phyloP scores from a whole-genome alignment of 2,888 invertebrate genomes.

The Keiferia lycopersicella region DNA sequence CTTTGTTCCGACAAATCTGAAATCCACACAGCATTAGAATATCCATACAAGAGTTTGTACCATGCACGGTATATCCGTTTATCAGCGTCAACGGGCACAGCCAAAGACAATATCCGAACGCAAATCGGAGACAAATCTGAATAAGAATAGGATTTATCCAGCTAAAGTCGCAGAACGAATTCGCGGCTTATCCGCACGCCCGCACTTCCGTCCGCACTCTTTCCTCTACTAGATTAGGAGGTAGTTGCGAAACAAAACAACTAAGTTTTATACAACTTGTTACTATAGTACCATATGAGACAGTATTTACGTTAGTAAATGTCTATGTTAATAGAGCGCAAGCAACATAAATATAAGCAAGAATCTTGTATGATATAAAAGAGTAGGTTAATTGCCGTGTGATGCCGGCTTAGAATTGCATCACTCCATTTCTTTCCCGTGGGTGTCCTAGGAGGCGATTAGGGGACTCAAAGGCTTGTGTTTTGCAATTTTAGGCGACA shows the following conservation, averaged over 20 bases:
- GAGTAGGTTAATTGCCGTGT: too few relatives aligned
- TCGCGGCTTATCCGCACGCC: slow-evolving; percentile 20
- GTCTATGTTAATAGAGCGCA: too few relatives aligned
- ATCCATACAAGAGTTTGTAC: background rate
- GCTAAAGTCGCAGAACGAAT: slow-evolving; percentile 3
- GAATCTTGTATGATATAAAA: too few relatives aligned
- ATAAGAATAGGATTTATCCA: slow-evolving; percentile 9
- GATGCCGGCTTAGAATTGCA: background rate
- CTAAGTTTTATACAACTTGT: background rate
- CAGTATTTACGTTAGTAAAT: too few relatives aligned
- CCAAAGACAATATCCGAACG: background rate
- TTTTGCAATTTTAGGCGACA: too few relatives aligned
- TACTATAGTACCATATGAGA: too few relatives aligned
- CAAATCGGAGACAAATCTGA: slow-evolving; percentile 7
- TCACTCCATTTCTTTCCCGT: background rate
- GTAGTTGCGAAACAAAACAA: background rate
- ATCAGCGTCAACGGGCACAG: slow-evolving; percentile 3
- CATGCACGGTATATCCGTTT: background rate
- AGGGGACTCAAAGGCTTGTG: too few relatives aligned
- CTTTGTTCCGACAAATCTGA: too few relatives aligned
- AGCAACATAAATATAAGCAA: too few relatives aligned
- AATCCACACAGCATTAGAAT: background rate
- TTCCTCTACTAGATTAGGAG: background rate
- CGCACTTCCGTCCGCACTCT: slow-evolving; percentile 1
- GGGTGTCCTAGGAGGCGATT: too few relatives aligned